phyloP scores from a whole-genome alignment of 2,113 vertebrate species.

The Cheirogaleus medius region DNA sequence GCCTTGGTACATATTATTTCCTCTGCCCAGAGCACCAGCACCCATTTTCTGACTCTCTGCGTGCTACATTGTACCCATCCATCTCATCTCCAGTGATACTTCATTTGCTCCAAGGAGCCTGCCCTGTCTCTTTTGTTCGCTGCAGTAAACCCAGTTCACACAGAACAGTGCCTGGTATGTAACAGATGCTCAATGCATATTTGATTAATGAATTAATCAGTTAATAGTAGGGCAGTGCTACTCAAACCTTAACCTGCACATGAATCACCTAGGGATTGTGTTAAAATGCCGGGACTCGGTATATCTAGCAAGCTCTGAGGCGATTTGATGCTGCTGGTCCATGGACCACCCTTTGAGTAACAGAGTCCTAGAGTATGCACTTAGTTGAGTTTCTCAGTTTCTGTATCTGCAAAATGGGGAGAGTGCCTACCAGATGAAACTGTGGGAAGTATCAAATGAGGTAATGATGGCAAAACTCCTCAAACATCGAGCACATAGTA shows the following conservation, averaged over 20 bases:
- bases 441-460: neutral
- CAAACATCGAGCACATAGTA: neutral
- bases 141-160: neutral
- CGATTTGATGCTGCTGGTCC: neutral
- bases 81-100: neutral
- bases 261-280: neutral
- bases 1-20: neutral
- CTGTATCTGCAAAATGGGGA: neutral
- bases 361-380: neutral
- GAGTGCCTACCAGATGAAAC: fast-evolving
- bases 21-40: neutral
- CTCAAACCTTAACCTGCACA: neutral
- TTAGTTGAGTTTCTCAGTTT: neutral
- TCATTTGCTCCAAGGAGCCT: neutral
- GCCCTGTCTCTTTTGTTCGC: neutral
- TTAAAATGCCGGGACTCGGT: neutral
- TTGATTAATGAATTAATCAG: neutral
- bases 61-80: neutral
- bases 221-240: fast-evolving
- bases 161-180: neutral
- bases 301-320: neutral
- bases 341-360: neutral
- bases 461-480: neutral
- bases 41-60: neutral
- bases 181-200: neutral